A percentile compares a stretch with the other conserved stretches of the same genome.
Evolutionary conservation across 2,888 invertebrate species (phyloP).

Genomic region (Thereva unica): DNA sequence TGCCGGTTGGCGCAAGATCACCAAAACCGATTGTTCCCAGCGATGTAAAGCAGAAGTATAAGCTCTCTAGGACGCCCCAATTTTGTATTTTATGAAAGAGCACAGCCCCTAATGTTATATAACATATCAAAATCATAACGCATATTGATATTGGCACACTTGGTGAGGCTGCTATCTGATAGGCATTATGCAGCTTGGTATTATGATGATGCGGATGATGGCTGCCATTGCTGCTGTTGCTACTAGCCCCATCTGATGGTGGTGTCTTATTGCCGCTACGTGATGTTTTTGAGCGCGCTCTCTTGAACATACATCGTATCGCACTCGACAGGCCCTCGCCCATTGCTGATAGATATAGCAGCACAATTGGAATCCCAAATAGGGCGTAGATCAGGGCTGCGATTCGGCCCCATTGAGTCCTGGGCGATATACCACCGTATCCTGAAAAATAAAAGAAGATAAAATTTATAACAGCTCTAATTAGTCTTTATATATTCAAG

Average conservation of each 20-base stretch:
- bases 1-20: constrained; percentile 70
- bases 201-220: constrained; percentile 34
- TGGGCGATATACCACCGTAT: constrained; percentile 81
- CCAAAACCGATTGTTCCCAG: constrained; percentile 84
- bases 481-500: constrained; percentile 22
- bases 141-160: constrained; percentile 87
- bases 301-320: constrained; percentile 73
- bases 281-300: constrained; percentile 55
- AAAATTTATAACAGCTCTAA: constrained; percentile 25
- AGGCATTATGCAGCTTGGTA: constrained; percentile 26
- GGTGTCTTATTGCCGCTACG: constrained; percentile 38
- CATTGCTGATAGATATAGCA: constrained; percentile 85
- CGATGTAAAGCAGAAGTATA: constrained; percentile 79
- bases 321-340: constrained; percentile 82
- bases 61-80: constrained; percentile 89
- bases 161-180: constrained; percentile 45
- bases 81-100: constrained; percentile 88
- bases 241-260: constrained; percentile 42
- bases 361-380: constrained; percentile 84
- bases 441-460: constrained; percentile 62
- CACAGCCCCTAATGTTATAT: constrained; percentile 86
- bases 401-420: constrained; percentile 74
- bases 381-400: constrained; percentile 85
- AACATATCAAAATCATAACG: constrained; percentile 80
- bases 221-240: constrained; percentile 49